Percentiles rank a stretch among this genome's conserved stretches.
Evolutionary conservation across 2,113 vertebrate species (phyloP).

Genomic region (Poeciliopsis turrubarensis): DNA sequence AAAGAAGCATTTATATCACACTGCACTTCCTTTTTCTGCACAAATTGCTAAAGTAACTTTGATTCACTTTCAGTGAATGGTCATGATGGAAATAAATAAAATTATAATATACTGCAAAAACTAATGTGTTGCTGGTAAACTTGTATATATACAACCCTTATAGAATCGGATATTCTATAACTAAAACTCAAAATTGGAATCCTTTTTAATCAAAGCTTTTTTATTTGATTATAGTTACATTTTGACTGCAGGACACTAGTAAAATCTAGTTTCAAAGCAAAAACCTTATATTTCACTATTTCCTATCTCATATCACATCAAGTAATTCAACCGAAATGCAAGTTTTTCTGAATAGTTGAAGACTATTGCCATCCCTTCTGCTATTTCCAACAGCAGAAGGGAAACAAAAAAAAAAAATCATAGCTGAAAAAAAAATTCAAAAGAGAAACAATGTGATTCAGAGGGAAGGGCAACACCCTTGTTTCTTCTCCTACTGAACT

Average conservation of each 20-base stretch:
- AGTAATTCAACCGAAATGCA: too few species aligned
- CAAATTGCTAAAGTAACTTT: neutral
- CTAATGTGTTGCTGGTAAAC: neutral
- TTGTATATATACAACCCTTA: neutral
- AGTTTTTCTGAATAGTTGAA: neutral
- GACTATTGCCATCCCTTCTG: neutral
- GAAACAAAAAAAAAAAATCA: neutral
- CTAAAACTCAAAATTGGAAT: neutral
- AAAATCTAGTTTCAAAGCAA: neutral
- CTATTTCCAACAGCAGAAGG: neutral
- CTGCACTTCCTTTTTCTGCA: neutral
- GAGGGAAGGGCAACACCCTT: constrained; percentile 59
- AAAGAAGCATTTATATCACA: neutral
- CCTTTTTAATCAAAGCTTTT: neutral
- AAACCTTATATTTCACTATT: too few species aligned
- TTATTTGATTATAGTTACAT: constrained; percentile 8
- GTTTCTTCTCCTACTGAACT: constrained; percentile 72
- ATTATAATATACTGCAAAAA: neutral
- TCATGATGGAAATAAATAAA: neutral
- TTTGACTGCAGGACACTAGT: constrained; percentile 12
- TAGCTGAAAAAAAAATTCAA: constrained; percentile 6
- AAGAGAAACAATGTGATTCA: neutral
- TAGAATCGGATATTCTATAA: neutral
- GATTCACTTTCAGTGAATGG: neutral
- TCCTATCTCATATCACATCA: too few species aligned